Percentiles rank a stretch among this genome's conserved stretches.
These are phyloP conservation scores for Gnatocerus cornutus DNA, from an alignment of 2,888 invertebrate species.

Conservation along the genomic window DNA sequence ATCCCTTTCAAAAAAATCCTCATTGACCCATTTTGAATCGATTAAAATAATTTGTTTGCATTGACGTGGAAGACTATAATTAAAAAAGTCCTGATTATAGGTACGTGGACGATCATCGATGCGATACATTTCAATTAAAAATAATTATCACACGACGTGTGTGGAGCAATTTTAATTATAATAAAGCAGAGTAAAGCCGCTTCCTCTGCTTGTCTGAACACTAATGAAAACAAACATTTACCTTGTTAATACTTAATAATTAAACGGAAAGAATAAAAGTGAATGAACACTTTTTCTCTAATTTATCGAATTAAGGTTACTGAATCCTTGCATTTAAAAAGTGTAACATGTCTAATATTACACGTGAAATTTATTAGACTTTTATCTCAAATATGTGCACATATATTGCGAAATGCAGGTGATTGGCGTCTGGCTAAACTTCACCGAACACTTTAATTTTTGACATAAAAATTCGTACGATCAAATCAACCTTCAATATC, in stretches of 20 bases:
- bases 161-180: not conserved
- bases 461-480: too few species aligned
- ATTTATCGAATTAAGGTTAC: conserved; percentile 33
- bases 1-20: too few species aligned
- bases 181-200: conserved; percentile 7
- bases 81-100: not conserved
- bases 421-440: not conserved
- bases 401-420: conserved; percentile 13
- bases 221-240: too few species aligned
- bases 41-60: too few species aligned
- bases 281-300: conserved; percentile 26
- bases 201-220: too few species aligned
- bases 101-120: not conserved
- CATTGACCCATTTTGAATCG: too few species aligned
- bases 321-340: conserved; percentile 37
- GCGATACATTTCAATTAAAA: conserved; percentile 15
- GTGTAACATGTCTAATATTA: conserved; percentile 28
- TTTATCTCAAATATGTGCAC: conserved; percentile 24
- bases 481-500: not conserved
- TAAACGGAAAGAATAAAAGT: conserved; percentile 13
- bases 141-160: not conserved
- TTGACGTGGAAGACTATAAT: not conserved
- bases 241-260: too few species aligned
- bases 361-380: conserved; percentile 24
- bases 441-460: too few species aligned